phyloP scores from a whole-genome alignment of 2,888 invertebrate genomes.

The Drosophila greeni region DNA sequence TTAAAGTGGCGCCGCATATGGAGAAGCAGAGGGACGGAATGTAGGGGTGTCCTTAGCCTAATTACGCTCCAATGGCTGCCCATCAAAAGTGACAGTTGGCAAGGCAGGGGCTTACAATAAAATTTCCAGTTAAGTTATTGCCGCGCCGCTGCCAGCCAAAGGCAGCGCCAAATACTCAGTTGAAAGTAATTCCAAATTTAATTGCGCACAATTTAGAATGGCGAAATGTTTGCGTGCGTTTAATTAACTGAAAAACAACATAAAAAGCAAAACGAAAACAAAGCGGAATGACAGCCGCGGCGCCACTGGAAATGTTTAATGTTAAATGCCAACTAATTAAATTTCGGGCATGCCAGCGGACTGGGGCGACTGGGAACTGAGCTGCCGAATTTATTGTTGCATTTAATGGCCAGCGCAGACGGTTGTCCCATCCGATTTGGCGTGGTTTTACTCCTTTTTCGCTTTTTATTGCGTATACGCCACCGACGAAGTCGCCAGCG shows the following conservation, averaged over 20 bases:
- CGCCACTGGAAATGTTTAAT: constrained; percentile 55
- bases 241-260: constrained; percentile 72
- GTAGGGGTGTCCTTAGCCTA: constrained; percentile 16
- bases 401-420: constrained; percentile 65
- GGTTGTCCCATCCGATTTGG: constrained; percentile 40
- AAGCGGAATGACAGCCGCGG: constrained; percentile 38
- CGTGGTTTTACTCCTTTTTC: constrained; percentile 29
- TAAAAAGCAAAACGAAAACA: constrained; percentile 33
- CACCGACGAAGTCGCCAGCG: not conserved
- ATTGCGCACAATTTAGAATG: constrained; percentile 72
- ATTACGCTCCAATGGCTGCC: constrained; percentile 47
- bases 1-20: not conserved
- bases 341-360: constrained; percentile 61
- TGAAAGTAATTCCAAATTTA: constrained; percentile 71
- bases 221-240: constrained; percentile 72
- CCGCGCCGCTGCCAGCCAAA: constrained; percentile 45
- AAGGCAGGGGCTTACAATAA: constrained; percentile 63
- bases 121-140: constrained; percentile 71
- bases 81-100: constrained; percentile 71
- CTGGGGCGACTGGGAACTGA: constrained; percentile 28
- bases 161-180: constrained; percentile 52
- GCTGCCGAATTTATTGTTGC: constrained; percentile 64
- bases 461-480: constrained; percentile 67
- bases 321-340: constrained; percentile 72
- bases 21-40: not conserved